Conservation (phyloP, 2,113 vertebrate species). For the Nycticebus coucang region DNA sequence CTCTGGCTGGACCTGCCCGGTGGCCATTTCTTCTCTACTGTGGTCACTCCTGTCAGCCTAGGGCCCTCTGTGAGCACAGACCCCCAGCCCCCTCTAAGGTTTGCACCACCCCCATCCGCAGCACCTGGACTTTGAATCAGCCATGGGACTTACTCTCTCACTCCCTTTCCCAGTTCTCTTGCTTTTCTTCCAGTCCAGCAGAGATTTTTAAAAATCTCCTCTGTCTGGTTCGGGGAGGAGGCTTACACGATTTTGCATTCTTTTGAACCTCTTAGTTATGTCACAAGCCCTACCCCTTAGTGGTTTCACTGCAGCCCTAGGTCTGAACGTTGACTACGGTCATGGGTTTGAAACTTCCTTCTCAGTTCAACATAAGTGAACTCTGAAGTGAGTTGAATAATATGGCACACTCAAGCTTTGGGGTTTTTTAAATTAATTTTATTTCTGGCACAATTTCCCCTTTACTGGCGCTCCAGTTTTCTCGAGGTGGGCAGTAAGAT, state of each 20-base stretch:
- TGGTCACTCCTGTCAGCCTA: not conserved
- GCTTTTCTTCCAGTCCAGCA: not conserved
- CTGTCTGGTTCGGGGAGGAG: not conserved
- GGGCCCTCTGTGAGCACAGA: not conserved
- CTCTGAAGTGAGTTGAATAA: not conserved
- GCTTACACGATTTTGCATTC: not conserved
- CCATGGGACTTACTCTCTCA: not conserved
- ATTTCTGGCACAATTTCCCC: not conserved
- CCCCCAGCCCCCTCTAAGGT: not conserved
- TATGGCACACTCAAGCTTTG: not conserved
- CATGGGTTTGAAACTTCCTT: not conserved
- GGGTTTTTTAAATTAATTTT: conserved; percentile 20
- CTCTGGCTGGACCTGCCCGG: not conserved
- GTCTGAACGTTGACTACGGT: not conserved
- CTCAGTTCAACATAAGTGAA: not conserved
- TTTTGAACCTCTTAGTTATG: conserved; percentile 18
- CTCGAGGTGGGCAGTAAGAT: not conserved
- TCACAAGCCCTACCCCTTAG: not conserved
- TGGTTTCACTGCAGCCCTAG: not conserved
- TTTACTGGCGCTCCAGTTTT: not conserved
- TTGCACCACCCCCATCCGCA: not conserved
- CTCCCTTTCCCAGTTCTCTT: not conserved
- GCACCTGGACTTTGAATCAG: not conserved
- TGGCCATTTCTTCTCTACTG: not conserved
- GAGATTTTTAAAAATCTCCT: not conserved